Evolutionary conservation across 30 jellyfish, hydroid and myxozoan species (phyloP).

Genomic region (Cassiopea andromeda): DNA sequence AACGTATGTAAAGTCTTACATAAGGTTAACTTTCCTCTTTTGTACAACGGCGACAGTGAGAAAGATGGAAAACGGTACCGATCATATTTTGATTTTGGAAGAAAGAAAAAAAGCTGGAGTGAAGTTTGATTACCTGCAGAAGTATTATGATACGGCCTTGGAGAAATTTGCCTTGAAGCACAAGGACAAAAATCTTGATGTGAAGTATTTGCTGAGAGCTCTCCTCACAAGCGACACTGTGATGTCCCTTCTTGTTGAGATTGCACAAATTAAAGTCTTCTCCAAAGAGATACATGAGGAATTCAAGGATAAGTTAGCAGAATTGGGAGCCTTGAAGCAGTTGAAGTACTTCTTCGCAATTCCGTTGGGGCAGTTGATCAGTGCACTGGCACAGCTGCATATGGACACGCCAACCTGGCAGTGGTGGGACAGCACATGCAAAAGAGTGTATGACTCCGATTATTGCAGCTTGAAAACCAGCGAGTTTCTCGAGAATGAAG

Average conservation of each 20-base stretch:
- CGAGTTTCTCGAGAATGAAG: constrained; percentile 15
- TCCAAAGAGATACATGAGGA: constrained; percentile 28
- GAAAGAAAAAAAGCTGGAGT: background rate
- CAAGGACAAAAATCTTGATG: constrained; percentile 11
- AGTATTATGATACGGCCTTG: constrained; percentile 4
- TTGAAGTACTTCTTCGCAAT: constrained; percentile 31
- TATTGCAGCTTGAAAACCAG: constrained; percentile 24
- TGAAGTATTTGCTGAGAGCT: constrained; percentile 5
- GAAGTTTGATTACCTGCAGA: background rate
- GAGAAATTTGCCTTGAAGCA: constrained; percentile 16
- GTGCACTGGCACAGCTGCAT: constrained; percentile 27
- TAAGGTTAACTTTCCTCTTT: background rate
- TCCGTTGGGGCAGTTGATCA: constrained; percentile 50
- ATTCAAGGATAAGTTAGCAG: constrained; percentile 13
- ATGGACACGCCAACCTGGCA: background rate
- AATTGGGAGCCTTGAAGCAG: constrained; percentile 26
- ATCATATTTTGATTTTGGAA: background rate
- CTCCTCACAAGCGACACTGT: constrained; percentile 20
- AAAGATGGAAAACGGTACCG: constrained; percentile 19
- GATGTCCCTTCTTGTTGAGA: constrained; percentile 24
- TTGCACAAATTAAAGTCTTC: constrained; percentile 37
- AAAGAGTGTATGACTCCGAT: constrained; percentile 6
- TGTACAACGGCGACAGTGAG: background rate
- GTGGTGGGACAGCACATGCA: constrained; percentile 16
- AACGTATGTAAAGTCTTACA: background rate